Conservation (phyloP, 2,888 invertebrate species). For the Callimorpha dominula region DNA sequence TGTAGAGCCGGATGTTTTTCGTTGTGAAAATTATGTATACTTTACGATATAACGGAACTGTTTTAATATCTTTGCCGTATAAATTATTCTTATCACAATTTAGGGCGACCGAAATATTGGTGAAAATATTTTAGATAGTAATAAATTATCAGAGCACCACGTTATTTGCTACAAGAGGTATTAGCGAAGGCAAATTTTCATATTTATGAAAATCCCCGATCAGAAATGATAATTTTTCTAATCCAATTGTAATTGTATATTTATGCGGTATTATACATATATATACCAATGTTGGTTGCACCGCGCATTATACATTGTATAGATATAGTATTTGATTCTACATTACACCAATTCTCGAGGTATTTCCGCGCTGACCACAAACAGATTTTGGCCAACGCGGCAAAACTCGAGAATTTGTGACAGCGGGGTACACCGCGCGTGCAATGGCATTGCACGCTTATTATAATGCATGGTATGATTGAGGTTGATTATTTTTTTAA, state of each 20-base stretch:
- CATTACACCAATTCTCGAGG: no score
- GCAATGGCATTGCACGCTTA: no score
- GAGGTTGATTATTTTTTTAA: no score
- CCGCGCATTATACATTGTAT: no score
- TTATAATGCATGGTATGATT: no score
- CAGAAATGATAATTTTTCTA: conserved; percentile 16
- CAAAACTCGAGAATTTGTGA: no score
- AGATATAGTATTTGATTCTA: no score
- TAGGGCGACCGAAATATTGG: conserved; percentile 24
- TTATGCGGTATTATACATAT: neutral
- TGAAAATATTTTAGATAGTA: conserved; percentile 38
- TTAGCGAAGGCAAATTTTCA: conserved; percentile 37
- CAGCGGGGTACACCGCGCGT: no score
- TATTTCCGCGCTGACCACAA: no score
- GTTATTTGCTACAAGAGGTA: conserved; percentile 41
- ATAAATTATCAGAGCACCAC: conserved; percentile 40
- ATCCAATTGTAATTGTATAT: conserved; percentile 8
- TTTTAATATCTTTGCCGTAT: conserved; percentile 8
- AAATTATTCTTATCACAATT: conserved; percentile 31
- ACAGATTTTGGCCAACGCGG: no score
- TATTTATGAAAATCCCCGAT: conserved; percentile 32
- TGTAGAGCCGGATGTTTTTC: neutral
- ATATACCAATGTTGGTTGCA: no score
- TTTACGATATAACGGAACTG: neutral
- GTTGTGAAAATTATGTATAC: neutral